Evolutionary conservation across 1,140 invertebrate species (phyloP).

Genomic region (Elymnias hypermnestra): DNA sequence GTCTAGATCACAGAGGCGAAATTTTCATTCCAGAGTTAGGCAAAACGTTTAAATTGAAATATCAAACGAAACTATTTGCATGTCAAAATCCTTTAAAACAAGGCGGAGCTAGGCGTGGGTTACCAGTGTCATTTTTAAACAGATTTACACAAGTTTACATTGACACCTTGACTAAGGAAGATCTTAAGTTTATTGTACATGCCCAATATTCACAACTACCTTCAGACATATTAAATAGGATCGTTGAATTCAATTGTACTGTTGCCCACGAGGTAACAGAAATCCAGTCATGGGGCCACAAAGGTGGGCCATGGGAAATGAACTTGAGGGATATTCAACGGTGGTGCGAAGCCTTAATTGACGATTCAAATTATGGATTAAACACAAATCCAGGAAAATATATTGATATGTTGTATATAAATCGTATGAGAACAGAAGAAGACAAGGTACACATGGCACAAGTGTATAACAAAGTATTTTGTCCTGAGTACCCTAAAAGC

Average conservation of each 20-base stretch:
- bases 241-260: conserved; percentile 89
- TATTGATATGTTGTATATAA: conserved; percentile 86
- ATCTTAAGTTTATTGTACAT: conserved; percentile 82
- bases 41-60: conserved; percentile 87
- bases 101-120: conserved; percentile 95
- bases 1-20: conserved; percentile 97
- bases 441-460: conserved; percentile 82
- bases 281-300: conserved; percentile 81
- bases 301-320: conserved; percentile 96
- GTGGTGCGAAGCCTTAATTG: conserved; percentile 87
- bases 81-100: conserved; percentile 99
- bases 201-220: conserved; percentile 77
- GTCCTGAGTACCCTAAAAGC: conserved; percentile 68
- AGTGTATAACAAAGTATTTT: conserved; percentile 80
- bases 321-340: conserved; percentile 96
- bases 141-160: conserved; percentile 98
- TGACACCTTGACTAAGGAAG: conserved; percentile 85
- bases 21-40: conserved; percentile 97
- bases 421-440: conserved; percentile 85
- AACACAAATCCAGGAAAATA: conserved; percentile 78
- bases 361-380: conserved; percentile 36
- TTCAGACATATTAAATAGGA: conserved; percentile 78
- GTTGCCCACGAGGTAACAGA: conserved; percentile 81
- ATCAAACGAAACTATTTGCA: conserved; percentile 92
- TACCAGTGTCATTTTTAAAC: conserved; percentile 98